Conservation (phyloP, 2,888 invertebrate genomes). For the Pterostichus madidus region DNA sequence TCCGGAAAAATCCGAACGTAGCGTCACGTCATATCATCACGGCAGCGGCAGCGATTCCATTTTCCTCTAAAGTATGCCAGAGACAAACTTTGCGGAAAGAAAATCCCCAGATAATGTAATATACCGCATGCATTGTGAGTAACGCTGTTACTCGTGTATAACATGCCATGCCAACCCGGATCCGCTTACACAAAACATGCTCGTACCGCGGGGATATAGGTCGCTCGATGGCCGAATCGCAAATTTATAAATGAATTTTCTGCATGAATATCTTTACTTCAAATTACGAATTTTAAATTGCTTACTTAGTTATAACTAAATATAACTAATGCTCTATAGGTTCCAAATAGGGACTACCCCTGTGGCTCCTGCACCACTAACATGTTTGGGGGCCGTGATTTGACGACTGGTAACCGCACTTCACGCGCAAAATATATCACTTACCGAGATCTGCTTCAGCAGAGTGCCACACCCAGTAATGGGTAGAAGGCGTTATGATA, state of each 20-base stretch:
- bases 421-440: too few species aligned
- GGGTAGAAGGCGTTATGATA: too few species aligned
- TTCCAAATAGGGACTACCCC: too few species aligned
- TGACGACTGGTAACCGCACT: too few species aligned
- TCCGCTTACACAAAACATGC: constrained; percentile 5
- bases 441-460: too few species aligned
- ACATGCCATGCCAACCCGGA: constrained; percentile 36
- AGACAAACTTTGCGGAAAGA: constrained; percentile 61
- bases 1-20: constrained; percentile 53
- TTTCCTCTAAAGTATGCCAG: constrained; percentile 64
- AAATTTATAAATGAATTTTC: constrained; percentile 10
- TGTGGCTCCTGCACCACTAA: too few species aligned
- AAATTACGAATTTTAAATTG: too few species aligned
- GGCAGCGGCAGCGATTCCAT: constrained; percentile 60
- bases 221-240: neutral
- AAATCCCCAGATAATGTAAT: constrained; percentile 65
- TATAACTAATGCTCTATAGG: too few species aligned
- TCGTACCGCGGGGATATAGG: neutral
- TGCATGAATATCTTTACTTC: neutral
- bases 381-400: too few species aligned
- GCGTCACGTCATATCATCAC: constrained; percentile 59
- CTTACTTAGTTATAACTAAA: too few species aligned
- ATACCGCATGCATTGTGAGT: constrained; percentile 63
- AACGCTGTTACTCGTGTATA: constrained; percentile 47
- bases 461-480: too few species aligned